Conservation (phyloP, 2,113 vertebrate species). For the Daboia siamensis region DNA sequence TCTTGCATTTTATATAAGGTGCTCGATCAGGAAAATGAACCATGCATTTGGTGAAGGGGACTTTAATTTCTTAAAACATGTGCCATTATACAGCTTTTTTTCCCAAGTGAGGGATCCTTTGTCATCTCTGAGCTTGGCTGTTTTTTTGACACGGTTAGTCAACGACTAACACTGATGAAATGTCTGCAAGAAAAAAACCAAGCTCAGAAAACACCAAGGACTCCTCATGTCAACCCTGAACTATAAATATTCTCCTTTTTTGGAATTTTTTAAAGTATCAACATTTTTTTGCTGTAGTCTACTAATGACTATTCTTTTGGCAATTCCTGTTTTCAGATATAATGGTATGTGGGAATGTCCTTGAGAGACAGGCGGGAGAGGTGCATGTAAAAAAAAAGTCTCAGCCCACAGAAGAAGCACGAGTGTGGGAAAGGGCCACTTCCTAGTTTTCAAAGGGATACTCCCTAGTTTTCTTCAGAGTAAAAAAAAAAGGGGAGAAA, state of each 20-base stretch:
- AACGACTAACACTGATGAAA: not conserved
- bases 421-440: not conserved
- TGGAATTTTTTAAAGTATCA: not conserved
- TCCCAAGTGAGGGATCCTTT: not conserved
- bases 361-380: not conserved
- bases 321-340: not conserved
- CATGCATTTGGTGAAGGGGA: not conserved
- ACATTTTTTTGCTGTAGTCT: not conserved
- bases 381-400: not conserved
- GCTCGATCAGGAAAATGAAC: not conserved
- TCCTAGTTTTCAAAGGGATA: not conserved
- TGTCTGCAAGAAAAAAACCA: not conserved
- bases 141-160: not conserved
- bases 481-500: not conserved
- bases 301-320: not conserved
- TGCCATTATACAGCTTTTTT: not conserved
- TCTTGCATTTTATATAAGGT: not conserved
- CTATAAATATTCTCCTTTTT: not conserved
- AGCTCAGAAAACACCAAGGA: not conserved
- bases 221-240: not conserved
- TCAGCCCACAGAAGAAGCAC: not conserved
- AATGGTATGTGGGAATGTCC: not conserved
- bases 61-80: not conserved
- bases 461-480: not conserved
- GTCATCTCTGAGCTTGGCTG: not conserved